These are phyloP conservation scores for Aproaerema taeniolella DNA, from an alignment of 2,888 invertebrate species.

Conservation along the genomic window DNA sequence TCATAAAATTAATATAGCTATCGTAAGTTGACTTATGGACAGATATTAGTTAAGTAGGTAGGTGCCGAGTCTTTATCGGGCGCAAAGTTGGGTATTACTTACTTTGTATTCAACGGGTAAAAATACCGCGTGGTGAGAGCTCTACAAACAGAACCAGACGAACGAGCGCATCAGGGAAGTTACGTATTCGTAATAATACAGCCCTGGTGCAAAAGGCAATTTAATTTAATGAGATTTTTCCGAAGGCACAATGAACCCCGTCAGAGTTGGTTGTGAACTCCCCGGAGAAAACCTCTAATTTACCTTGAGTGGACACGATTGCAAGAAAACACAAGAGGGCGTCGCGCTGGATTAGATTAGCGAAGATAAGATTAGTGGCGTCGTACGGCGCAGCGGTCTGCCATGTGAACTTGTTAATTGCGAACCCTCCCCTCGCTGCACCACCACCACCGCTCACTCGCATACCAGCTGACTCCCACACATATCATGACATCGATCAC, in stretches of 20 bases:
- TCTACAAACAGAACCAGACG: conserved; percentile 15
- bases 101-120: conserved; percentile 14
- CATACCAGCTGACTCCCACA: conserved; percentile 23
- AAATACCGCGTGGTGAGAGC: conserved; percentile 13
- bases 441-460: conserved; percentile 37
- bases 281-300: conserved; percentile 67
- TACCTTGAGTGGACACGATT: conserved; percentile 73
- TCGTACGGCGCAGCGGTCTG: conserved; percentile 38
- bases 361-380: conserved; percentile 68
- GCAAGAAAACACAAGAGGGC: conserved; percentile 73
- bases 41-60: conserved; percentile 4
- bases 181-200: background rate
- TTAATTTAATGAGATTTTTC: conserved; percentile 35
- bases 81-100: conserved; percentile 5
- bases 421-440: conserved; percentile 24
- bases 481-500: conserved; percentile 18
- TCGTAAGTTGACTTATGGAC: no score
- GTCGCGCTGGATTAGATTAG: conserved; percentile 70
- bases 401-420: conserved; percentile 57
- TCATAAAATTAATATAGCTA: no score
- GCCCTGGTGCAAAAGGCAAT: conserved; percentile 22
- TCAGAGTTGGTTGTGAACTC: conserved; percentile 51
- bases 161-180: conserved; percentile 9
- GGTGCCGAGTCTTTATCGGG: no score
- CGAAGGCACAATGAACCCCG: conserved; percentile 45